Evolutionary conservation across 2,113 vertebrate genomes (phyloP).

Genomic region (Ammodytes marinus): DNA sequence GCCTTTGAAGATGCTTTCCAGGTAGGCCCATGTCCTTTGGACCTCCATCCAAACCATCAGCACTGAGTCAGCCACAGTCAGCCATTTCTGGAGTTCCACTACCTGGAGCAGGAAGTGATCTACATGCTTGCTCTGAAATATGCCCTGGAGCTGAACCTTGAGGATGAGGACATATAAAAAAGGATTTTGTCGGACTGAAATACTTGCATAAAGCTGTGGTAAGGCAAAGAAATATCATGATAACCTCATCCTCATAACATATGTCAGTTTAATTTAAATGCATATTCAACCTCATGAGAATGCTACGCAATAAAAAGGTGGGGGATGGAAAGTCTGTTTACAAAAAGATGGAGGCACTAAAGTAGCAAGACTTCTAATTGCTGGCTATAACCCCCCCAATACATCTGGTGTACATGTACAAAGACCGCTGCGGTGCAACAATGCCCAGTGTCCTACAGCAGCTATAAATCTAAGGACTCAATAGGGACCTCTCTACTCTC

Average conservation of each 20-base stretch:
- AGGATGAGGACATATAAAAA: constrained; percentile 30
- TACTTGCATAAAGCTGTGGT: constrained; percentile 12
- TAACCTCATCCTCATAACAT: constrained; percentile 22
- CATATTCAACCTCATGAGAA: constrained; percentile 48
- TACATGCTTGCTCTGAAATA: constrained; percentile 87
- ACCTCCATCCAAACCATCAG: constrained; percentile 89
- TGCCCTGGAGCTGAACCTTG: constrained; percentile 87
- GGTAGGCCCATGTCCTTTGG: constrained; percentile 84
- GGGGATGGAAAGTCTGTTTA: constrained; percentile 48
- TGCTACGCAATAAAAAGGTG: constrained; percentile 36
- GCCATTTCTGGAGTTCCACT: constrained; percentile 83
- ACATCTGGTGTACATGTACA: constrained; percentile 76
- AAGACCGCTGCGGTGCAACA: constrained; percentile 72
- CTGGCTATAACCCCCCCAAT: constrained; percentile 61
- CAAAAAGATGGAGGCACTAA: constrained; percentile 66
- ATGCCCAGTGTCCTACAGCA: constrained; percentile 70
- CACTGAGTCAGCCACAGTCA: constrained; percentile 83
- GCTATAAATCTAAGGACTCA: constrained; percentile 81
- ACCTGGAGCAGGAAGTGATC: constrained; percentile 86
- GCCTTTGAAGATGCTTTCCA: constrained; percentile 89
- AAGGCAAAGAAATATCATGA: constrained; percentile 22
- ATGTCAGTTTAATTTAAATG: constrained; percentile 39
- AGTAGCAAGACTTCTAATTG: constrained; percentile 74
- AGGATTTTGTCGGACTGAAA: background rate
- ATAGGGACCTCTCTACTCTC: constrained; percentile 73